Conservation (phyloP, 2,797 vertebrate species). For the Melanotaenia pygmaea region DNA sequence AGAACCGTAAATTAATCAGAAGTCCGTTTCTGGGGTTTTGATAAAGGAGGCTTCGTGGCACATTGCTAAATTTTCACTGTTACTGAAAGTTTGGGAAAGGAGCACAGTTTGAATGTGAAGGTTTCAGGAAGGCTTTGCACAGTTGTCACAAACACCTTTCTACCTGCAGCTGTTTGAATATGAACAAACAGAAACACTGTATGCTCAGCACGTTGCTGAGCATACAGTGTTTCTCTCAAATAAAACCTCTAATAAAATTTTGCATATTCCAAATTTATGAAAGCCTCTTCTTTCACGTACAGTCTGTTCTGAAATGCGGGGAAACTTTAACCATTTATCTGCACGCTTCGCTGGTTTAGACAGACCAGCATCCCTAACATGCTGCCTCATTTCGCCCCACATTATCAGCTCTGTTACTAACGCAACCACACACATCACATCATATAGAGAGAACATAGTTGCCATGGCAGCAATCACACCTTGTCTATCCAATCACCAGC, state of each 20-base stretch:
- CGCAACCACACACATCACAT: constrained; percentile 60
- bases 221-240: constrained; percentile 1
- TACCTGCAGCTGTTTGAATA: constrained; percentile 13
- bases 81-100: not conserved
- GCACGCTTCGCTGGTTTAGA: constrained; percentile 1
- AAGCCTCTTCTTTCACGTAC: not conserved
- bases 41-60: not conserved
- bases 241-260: constrained; percentile 2
- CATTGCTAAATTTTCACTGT: not conserved
- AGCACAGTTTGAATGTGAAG: not conserved
- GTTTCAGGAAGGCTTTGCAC: not conserved
- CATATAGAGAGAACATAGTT: constrained; percentile 58
- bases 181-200: not conserved
- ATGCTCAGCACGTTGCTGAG: not conserved
- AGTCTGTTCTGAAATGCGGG: not conserved
- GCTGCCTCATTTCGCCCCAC: constrained; percentile 8
- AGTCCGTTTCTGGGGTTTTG: no score
- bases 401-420: constrained; percentile 51
- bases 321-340: constrained; percentile 13
- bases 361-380: not conserved
- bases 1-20: not conserved
- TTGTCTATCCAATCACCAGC: constrained; percentile 52
- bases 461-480: constrained; percentile 72
- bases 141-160: not conserved
- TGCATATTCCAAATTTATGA: not conserved